Conservation (phyloP, 2,113 vertebrate genomes). For the Perccottus glenii region DNA sequence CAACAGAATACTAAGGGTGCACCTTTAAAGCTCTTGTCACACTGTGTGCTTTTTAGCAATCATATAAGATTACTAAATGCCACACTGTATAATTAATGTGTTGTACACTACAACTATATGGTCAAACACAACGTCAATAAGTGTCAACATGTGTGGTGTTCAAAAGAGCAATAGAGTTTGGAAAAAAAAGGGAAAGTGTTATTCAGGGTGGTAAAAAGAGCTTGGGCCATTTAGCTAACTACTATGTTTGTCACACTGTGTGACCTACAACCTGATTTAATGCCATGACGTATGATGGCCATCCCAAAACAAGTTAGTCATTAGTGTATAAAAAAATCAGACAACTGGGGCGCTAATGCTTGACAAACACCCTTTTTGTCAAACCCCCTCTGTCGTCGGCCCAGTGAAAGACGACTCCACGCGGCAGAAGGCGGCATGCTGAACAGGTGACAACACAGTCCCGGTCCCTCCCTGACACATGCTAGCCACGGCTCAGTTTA, state of each 20-base stretch:
- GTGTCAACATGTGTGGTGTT: too few relatives aligned
- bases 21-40: too few relatives aligned
- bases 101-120: too few relatives aligned
- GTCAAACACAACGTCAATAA: too few relatives aligned
- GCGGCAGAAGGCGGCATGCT: constrained; percentile 59
- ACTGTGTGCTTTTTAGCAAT: too few relatives aligned
- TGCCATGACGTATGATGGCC: background rate
- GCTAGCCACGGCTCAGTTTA: constrained; percentile 64
- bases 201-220: too few relatives aligned
- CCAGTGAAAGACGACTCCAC: constrained; percentile 61
- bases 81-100: too few relatives aligned
- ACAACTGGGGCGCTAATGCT: constrained; percentile 51
- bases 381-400: constrained; percentile 15
- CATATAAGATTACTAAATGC: too few relatives aligned
- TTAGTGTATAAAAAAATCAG: constrained; percentile 44
- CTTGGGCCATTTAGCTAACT: too few relatives aligned
- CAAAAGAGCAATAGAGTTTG: too few relatives aligned
- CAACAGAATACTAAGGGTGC: too few relatives aligned
- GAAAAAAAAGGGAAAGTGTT: too few relatives aligned
- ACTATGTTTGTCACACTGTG: background rate
- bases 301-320: constrained; percentile 29
- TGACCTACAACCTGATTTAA: background rate
- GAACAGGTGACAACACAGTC: constrained; percentile 70
- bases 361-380: constrained; percentile 44
- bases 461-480: constrained; percentile 38